A percentile compares a stretch with the other conserved stretches of the same genome.
phyloP scores from a whole-genome alignment of 2,113 vertebrate species.

The Azemiops feae region DNA sequence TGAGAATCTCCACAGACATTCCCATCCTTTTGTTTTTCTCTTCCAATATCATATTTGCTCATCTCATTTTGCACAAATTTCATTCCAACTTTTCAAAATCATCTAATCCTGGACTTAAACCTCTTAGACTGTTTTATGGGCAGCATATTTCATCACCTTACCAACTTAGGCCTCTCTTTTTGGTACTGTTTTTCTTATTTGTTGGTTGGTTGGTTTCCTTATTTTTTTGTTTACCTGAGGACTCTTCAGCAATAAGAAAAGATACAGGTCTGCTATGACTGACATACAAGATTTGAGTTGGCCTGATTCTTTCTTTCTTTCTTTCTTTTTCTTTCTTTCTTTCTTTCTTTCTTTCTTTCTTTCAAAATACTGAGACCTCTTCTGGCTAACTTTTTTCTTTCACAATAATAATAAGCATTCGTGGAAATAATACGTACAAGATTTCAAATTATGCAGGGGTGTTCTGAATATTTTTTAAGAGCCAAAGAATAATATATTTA shows the following conservation, averaged over 20 bases:
- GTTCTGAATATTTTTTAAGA: not conserved
- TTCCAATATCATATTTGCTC: not conserved
- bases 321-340: too few species aligned
- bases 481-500: not conserved
- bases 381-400: not conserved
- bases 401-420: not conserved
- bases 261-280: not conserved
- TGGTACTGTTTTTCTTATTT: not conserved
- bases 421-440: not conserved
- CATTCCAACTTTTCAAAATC: not conserved
- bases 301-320: not conserved
- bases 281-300: not conserved
- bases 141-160: conserved; percentile 18
- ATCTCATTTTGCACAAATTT: not conserved
- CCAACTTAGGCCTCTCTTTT: not conserved
- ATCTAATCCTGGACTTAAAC: not conserved
- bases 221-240: not conserved
- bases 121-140: not conserved
- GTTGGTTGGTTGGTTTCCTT: too few species aligned
- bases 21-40: not conserved
- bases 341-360: too few species aligned
- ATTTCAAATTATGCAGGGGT: not conserved
- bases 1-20: not conserved
- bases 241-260: not conserved
- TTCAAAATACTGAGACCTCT: not conserved